Evolutionary conservation across 2,888 invertebrate genomes (phyloP).

Genomic region (Ectemnius continuus): DNA sequence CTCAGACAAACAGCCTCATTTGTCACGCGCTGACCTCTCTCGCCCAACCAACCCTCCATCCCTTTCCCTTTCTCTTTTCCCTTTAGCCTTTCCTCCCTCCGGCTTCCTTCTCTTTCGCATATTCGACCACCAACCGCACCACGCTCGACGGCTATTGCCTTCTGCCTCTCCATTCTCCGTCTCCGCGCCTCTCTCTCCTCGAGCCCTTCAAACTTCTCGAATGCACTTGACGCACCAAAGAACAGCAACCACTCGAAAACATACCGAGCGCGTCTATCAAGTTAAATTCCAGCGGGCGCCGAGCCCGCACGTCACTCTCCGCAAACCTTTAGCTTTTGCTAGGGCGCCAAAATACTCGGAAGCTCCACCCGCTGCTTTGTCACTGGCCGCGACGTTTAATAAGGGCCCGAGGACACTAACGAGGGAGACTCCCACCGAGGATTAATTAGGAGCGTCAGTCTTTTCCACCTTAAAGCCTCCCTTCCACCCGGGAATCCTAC

Average conservation of each 20-base stretch:
- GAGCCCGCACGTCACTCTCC: neutral
- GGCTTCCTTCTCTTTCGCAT: neutral
- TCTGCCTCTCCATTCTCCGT: no score
- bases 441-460: constrained; percentile 26
- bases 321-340: no score
- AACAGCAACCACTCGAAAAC: constrained; percentile 4
- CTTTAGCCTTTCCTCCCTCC: constrained; percentile 48
- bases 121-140: no score
- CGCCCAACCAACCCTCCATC: constrained; percentile 22
- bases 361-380: constrained; percentile 11
- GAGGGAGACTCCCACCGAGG: neutral
- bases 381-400: constrained; percentile 25
- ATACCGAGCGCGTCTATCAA: no score
- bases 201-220: neutral
- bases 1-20: constrained; percentile 73
- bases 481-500: no score
- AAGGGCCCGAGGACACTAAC: constrained; percentile 25
- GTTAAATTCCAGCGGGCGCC: no score
- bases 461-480: no score
- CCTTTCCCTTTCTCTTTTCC: neutral
- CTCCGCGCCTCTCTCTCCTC: no score
- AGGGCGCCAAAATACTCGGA: constrained; percentile 16
- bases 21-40: constrained; percentile 72
- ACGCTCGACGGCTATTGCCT: no score
- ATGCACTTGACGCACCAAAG: neutral